These are phyloP conservation scores for Morinoia aosen DNA, from an alignment of 2,888 invertebrate species.

Conservation along the genomic window DNA sequence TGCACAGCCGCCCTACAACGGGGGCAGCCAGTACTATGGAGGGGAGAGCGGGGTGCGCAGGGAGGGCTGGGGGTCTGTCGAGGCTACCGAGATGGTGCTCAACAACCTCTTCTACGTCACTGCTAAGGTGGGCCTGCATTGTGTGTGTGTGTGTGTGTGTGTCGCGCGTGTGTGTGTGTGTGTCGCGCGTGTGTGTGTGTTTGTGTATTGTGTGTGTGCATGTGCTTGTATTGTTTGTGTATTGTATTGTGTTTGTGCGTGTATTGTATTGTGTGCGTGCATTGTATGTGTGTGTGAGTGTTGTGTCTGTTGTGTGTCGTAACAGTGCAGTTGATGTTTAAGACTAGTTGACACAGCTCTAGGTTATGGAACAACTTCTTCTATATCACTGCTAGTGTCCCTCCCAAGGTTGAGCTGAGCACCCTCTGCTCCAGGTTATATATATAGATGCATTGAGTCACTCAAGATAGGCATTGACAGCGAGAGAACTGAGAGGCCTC, in stretches of 20 bases:
- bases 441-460: no score
- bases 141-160: not conserved
- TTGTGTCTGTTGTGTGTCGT: no score
- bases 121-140: conserved; percentile 80
- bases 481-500: not conserved
- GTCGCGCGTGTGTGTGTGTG: not conserved
- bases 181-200: no score
- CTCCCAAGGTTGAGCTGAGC: no score
- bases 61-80: conserved; percentile 97
- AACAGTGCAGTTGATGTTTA: not conserved
- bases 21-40: conserved; percentile 74
- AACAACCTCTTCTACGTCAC: conserved; percentile 99
- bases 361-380: no score
- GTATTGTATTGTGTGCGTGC: no score
- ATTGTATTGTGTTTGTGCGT: no score
- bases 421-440: no score
- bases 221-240: no score
- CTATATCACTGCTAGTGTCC: no score
- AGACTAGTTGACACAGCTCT: not conserved
- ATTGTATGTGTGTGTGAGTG: no score
- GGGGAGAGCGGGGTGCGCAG: conserved; percentile 76
- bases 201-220: no score
- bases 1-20: conserved; percentile 64
- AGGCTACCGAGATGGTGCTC: conserved; percentile 99
- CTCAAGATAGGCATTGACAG: not conserved